A percentile compares a stretch with the other conserved stretches of the same genome.
phyloP scores from a whole-genome alignment of 2,888 invertebrate genomes.

The Heliconius hortense region DNA sequence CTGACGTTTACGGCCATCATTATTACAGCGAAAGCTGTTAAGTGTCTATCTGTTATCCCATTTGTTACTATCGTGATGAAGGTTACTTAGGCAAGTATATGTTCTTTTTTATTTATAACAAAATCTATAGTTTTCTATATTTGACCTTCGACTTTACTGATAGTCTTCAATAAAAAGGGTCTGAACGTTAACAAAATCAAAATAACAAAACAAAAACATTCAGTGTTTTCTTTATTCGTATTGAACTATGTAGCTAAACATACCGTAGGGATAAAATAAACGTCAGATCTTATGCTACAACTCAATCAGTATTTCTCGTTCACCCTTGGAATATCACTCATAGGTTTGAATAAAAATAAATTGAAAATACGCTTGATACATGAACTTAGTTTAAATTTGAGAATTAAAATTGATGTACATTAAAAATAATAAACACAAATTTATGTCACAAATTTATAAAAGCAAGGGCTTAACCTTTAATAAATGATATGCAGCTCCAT shows the following conservation, averaged over 20 bases:
- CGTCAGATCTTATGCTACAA: constrained; percentile 25
- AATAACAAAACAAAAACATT: constrained; percentile 11
- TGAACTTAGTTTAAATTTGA: background rate
- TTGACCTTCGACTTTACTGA: background rate
- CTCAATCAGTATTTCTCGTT: constrained; percentile 27
- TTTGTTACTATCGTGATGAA: background rate
- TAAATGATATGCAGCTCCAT: constrained; percentile 85
- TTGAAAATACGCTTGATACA: background rate
- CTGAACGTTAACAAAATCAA: constrained; percentile 7
- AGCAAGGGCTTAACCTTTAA: background rate
- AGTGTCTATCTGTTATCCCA: constrained; percentile 2
- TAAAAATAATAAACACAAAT: background rate
- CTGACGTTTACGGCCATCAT: constrained; percentile 11
- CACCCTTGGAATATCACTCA: background rate
- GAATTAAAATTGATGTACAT: background rate
- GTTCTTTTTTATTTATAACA: background rate
- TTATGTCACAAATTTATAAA: background rate
- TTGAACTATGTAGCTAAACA: constrained; percentile 29
- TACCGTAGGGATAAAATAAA: constrained; percentile 27
- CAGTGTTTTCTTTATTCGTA: constrained; percentile 25
- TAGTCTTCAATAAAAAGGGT: background rate
- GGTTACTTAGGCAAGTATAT: constrained; percentile 7
- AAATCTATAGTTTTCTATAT: background rate
- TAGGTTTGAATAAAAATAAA: background rate
- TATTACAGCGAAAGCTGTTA: constrained; percentile 20